Evolutionary conservation across 2,113 vertebrate genomes (phyloP).

Genomic region (Heliornis fulica): DNA sequence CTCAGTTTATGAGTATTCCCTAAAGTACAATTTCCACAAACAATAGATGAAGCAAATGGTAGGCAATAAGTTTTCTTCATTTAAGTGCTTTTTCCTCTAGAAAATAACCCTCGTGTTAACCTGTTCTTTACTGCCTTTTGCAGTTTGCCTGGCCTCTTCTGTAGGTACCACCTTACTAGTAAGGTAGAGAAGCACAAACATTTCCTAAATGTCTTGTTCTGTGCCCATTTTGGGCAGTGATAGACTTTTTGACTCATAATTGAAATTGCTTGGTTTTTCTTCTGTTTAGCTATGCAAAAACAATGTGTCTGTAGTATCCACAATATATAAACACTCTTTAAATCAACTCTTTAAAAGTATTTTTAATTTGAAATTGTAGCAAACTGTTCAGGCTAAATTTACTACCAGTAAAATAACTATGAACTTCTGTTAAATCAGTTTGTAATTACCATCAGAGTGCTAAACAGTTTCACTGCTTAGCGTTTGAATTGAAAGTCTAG

Average conservation of each 20-base stretch:
- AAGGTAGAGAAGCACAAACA: background rate
- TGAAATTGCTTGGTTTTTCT: background rate
- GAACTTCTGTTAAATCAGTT: background rate
- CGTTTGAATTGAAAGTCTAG: background rate
- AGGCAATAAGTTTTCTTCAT: background rate
- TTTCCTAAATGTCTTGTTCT: background rate
- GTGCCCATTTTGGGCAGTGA: background rate
- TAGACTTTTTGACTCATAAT: background rate
- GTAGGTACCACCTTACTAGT: background rate
- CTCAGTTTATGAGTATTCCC: background rate
- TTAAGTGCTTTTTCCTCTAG: background rate
- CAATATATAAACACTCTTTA: background rate
- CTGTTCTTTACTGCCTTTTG: background rate
- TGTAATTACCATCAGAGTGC: background rate
- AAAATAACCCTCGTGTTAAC: background rate
- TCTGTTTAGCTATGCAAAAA: background rate
- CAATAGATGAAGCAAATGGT: constrained; percentile 19
- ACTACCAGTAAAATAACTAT: background rate
- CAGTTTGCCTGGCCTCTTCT: background rate
- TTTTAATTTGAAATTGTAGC: background rate
- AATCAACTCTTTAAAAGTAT: background rate
- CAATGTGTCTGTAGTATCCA: background rate
- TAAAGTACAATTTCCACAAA: constrained; percentile 7
- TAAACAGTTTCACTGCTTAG: background rate
- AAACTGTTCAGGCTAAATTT: background rate